A percentile compares a stretch with the other conserved stretches of the same genome.
Conservation (phyloP, 1,140 invertebrate species). For the Drosophila miranda region DNA sequence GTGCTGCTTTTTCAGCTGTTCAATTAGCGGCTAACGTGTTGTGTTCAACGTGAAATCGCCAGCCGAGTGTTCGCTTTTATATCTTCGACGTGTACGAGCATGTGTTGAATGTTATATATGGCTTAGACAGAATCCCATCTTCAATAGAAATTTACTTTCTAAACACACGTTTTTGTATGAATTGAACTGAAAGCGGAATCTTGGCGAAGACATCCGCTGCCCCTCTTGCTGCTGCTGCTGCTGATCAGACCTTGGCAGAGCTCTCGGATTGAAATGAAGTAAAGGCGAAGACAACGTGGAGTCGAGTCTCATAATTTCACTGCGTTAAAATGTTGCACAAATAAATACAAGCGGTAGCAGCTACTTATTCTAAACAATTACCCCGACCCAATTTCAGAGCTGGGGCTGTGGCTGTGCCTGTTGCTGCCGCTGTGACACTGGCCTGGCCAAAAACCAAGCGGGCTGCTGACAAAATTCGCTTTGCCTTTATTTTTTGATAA, state of each 20-base stretch:
- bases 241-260: conserved; percentile 27
- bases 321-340: conserved; percentile 71
- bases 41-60: conserved; percentile 45
- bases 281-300: conserved; percentile 21
- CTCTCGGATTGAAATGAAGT: conserved; percentile 25
- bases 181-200: conserved; percentile 33
- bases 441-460: conserved; percentile 25
- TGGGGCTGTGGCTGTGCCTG: neutral
- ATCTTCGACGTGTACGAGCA: neutral
- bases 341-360: conserved; percentile 53
- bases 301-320: conserved; percentile 66
- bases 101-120: conserved; percentile 1
- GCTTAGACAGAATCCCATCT: conserved; percentile 61
- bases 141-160: conserved; percentile 76
- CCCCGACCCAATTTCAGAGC: conserved; percentile 69
- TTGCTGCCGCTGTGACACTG: conserved; percentile 38
- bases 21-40: conserved; percentile 14
- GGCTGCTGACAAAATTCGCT: conserved; percentile 20
- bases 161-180: conserved; percentile 49
- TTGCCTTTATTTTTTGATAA: conserved; percentile 62
- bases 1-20: conserved; percentile 15
- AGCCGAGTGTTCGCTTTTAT: neutral
- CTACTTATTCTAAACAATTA: conserved; percentile 78
- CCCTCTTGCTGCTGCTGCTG: neutral
- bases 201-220: conserved; percentile 34